Evolutionary conservation across 2,797 vertebrate genomes (phyloP).

Genomic region (Coregonus suidteri): DNA sequence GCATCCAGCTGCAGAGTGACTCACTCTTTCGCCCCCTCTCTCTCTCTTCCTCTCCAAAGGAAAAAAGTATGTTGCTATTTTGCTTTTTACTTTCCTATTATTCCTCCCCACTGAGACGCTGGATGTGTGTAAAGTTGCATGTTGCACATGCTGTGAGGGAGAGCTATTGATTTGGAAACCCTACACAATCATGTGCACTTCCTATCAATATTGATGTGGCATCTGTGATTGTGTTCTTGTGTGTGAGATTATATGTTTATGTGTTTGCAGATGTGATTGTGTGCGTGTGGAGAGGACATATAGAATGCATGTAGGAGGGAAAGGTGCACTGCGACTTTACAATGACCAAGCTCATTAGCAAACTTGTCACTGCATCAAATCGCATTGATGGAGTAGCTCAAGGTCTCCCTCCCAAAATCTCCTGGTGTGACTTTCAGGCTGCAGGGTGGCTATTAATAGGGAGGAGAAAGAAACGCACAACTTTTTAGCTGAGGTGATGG

Average conservation of each 20-base stretch:
- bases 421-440: constrained; percentile 72
- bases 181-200: neutral
- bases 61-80: constrained; percentile 59
- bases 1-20: neutral
- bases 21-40: neutral
- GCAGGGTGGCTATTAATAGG: constrained; percentile 59
- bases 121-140: constrained; percentile 8
- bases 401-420: constrained; percentile 64
- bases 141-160: neutral
- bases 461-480: too few species aligned
- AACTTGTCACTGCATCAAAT: constrained; percentile 70
- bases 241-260: neutral
- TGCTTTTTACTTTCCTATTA: constrained; percentile 5
- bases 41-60: constrained; percentile 30
- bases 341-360: constrained; percentile 55
- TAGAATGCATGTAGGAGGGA: constrained; percentile 31
- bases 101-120: neutral
- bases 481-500: too few species aligned
- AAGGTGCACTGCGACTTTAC: constrained; percentile 69
- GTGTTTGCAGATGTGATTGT: neutral
- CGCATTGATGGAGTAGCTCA: constrained; percentile 60
- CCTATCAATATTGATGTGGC: constrained; percentile 3
- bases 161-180: constrained; percentile 5
- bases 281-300: constrained; percentile 2
- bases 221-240: neutral